Base-by-base conservation (phyloP, 2,888 invertebrate genomes). In the Linnaemya vulpina region DNA sequence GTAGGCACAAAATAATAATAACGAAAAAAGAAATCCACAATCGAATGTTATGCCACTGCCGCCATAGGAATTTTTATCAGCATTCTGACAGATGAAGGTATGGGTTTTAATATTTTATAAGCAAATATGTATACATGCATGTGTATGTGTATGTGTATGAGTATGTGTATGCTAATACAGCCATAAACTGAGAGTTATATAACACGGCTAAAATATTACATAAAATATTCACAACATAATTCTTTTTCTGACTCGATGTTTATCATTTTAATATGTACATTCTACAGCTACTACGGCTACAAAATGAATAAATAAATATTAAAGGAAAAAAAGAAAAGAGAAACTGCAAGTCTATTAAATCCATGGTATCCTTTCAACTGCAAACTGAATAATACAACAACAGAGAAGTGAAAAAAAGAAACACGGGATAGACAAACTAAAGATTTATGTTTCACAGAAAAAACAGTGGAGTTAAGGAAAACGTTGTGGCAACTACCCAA, bases 301-400 rank as follows among this genome's bases (percentile, higher is more conserved):
- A 70, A 70, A 63, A 74, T 53, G 20, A 58, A 70, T 55, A 80
- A 63, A 75, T 68, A 83, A 70, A 74, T 25, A 62, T 38, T 38
- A 35, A 35, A 49, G 2, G 5, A 55, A 51, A 51, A 46, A 60
- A 9, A 20, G 5, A 3, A 30, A 30, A 3, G 5, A 30, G 30
- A 30, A n/a, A 40, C 30, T 65, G 79, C 79, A 81, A 77, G 68
- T 76, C 40, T 73, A 84, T 84, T 84, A 84, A 84, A 81, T 73
- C 81, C 68, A 77, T 49, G 49, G 49, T 46, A 73, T 70, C 58
- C 74, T 70, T 75, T 79, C 75, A 79, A 43, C 63, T 53, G 25
- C 30, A 83, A 78, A 77, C 51, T 71, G 38, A 49, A 67, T 67
- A 67, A 49, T 30, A 5, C 30, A 30, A n/a, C n/a, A n/a, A n/a